Conservation (phyloP, 2,113 vertebrate species). For the Perccottus glenii region DNA sequence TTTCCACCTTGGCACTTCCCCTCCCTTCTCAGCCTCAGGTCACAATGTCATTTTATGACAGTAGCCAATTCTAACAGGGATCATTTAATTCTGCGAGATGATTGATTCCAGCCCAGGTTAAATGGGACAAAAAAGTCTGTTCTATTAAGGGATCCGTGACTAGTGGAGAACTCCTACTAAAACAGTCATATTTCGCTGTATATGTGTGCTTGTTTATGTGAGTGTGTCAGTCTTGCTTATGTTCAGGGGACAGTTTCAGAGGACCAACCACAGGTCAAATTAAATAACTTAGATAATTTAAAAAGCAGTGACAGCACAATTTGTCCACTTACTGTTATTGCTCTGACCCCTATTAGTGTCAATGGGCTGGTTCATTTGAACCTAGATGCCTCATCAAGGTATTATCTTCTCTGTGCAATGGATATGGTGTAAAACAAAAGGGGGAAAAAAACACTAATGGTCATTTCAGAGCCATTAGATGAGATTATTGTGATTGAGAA, state of each 20-base stretch:
- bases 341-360: constrained; percentile 93
- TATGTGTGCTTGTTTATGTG: constrained; percentile 41
- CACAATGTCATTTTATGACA: constrained; percentile 96
- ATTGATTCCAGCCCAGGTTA: constrained; percentile 93
- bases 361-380: constrained; percentile 87
- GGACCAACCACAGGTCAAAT: constrained; percentile 94
- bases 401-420: constrained; percentile 81
- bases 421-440: constrained; percentile 61
- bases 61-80: constrained; percentile 94
- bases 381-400: constrained; percentile 83
- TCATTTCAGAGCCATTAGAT: constrained; percentile 64
- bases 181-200: constrained; percentile 78
- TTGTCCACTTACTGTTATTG: constrained; percentile 95
- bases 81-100: constrained; percentile 97
- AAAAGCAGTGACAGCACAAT: constrained; percentile 93
- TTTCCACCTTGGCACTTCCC: constrained; percentile 29
- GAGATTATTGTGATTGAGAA: constrained; percentile 56
- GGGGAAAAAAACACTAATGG: constrained; percentile 44
- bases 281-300: constrained; percentile 99
- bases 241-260: constrained; percentile 79
- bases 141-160: constrained; percentile 96
- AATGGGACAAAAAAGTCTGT: constrained; percentile 91
- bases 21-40: constrained; percentile 76
- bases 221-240: constrained; percentile 49
- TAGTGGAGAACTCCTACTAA: constrained; percentile 98